phyloP scores from a whole-genome alignment of 2,113 vertebrate species.

The Anguilla rostrata region DNA sequence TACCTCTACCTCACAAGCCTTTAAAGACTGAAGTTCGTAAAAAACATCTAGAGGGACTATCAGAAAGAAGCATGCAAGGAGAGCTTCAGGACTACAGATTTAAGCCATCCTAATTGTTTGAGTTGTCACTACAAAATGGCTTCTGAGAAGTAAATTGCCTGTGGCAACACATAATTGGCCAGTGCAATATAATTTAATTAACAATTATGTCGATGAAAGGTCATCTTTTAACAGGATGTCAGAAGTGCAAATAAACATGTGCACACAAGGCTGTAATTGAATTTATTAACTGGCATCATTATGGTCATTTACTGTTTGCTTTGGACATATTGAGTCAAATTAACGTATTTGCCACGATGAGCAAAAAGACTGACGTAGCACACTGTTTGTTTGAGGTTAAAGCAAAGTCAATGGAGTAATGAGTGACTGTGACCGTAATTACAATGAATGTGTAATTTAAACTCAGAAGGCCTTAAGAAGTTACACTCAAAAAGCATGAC shows the following conservation, averaged over 20 bases:
- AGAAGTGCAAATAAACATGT: background rate
- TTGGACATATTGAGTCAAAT: background rate
- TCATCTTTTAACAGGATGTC: background rate
- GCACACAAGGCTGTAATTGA: background rate
- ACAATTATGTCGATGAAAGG: background rate
- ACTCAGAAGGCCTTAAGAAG: background rate
- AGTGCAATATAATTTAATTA: background rate
- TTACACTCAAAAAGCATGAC: background rate
- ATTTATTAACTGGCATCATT: background rate
- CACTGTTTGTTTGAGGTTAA: no score
- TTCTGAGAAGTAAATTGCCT: background rate
- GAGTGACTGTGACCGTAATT: no score
- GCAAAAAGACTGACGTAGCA: background rate
- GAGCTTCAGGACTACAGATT: background rate
- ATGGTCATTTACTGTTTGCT: background rate
- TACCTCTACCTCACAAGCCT: no score
- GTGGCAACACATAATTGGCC: conserved; percentile 1
- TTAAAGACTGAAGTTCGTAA: background rate
- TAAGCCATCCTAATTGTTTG: background rate
- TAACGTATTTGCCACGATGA: background rate
- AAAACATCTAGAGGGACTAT: background rate
- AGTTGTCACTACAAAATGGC: background rate
- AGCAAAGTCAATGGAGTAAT: no score
- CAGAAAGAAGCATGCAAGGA: background rate
- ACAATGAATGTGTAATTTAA: background rate